These are phyloP conservation scores for Megalonaias nervosa DNA, from an alignment of 1,140 invertebrate species.

Conservation along the genomic window DNA sequence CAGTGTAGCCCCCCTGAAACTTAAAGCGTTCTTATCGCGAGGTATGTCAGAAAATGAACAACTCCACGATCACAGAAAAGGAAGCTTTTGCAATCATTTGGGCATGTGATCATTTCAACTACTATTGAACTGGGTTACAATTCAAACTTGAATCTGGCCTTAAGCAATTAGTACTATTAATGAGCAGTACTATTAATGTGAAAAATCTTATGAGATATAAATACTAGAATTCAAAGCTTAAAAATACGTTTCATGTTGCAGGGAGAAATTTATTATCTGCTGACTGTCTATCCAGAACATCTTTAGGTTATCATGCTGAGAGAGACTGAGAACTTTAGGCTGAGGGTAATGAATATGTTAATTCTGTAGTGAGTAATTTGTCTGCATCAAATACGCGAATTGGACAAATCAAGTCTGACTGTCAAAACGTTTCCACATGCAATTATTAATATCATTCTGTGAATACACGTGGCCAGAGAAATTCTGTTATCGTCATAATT, in stretches of 20 bases:
- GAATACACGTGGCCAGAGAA: neutral
- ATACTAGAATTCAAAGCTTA: conserved; percentile 16
- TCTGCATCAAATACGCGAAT: neutral
- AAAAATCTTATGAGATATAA: conserved; percentile 5
- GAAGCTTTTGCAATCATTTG: neutral
- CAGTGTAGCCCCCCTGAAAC: neutral
- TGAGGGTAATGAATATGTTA: too few relatives aligned
- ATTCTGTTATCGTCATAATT: neutral
- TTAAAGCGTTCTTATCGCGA: conserved; percentile 3
- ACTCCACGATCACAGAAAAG: conserved; percentile 11
- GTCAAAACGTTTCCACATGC: neutral
- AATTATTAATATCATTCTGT: neutral
- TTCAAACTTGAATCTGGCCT: conserved; percentile 14
- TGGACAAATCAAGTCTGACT: conserved; percentile 7
- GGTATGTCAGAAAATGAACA: conserved; percentile 1
- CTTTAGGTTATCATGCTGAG: neutral
- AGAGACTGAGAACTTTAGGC: neutral
- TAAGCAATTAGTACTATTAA: conserved; percentile 9
- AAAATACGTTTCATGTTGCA: neutral
- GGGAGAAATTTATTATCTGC: neutral
- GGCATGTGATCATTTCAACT: neutral
- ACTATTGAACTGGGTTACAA: conserved; percentile 1
- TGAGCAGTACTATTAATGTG: too few relatives aligned
- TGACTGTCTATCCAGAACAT: conserved; percentile 6
- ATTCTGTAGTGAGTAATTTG: neutral